phyloP scores from a whole-genome alignment of 2,888 invertebrate genomes.

The Aspidiotus destructor region DNA sequence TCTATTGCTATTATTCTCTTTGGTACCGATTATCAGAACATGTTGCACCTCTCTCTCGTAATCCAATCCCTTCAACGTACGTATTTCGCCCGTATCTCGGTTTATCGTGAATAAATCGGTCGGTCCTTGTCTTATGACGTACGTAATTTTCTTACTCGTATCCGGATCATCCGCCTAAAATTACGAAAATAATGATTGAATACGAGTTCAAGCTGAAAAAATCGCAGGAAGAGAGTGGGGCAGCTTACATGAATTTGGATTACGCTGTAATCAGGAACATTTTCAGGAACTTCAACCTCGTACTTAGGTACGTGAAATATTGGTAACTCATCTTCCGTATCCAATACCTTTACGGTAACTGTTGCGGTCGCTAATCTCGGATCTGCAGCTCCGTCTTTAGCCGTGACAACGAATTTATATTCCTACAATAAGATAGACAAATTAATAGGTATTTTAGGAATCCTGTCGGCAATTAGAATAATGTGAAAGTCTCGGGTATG shows the following conservation, averaged over 20 bases:
- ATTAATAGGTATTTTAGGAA: neutral
- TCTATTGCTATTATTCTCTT: constrained; percentile 63
- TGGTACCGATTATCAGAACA: constrained; percentile 67
- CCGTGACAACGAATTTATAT: constrained; percentile 76
- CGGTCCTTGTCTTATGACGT: constrained; percentile 71
- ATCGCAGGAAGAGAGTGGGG: neutral
- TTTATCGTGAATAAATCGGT: constrained; percentile 73
- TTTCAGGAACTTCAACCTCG: constrained; percentile 74
- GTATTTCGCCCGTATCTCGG: constrained; percentile 65
- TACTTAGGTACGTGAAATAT: constrained; percentile 62
- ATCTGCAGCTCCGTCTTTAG: constrained; percentile 77
- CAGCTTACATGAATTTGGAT: constrained; percentile 61
- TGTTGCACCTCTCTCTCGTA: constrained; percentile 65
- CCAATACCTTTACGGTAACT: constrained; percentile 68
- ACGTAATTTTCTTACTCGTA: constrained; percentile 67
- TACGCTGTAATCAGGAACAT: constrained; percentile 65
- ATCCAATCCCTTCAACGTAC: constrained; percentile 66
- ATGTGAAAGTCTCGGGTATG: no score
- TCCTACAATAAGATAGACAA: constrained; percentile 47
- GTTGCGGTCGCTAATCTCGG: constrained; percentile 77
- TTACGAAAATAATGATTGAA: neutral
- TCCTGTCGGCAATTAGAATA: no score
- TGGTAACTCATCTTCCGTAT: constrained; percentile 74
- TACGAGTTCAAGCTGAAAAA: neutral
- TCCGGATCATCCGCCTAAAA: constrained; percentile 72